Conservation (phyloP, 2,888 invertebrate species). For the Spicauda simplicius region DNA sequence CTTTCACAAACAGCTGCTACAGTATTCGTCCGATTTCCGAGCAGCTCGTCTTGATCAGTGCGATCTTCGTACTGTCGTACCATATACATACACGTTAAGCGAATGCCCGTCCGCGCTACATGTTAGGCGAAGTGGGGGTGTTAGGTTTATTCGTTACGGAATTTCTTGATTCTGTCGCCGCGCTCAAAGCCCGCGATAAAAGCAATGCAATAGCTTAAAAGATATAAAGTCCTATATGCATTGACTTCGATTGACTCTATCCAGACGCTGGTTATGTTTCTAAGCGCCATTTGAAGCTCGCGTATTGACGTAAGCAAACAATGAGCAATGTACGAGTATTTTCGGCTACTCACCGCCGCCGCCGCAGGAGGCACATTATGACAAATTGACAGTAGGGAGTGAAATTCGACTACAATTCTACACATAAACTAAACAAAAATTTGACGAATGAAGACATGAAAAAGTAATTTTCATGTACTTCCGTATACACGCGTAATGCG, state of each 20-base stretch:
- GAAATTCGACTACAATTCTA: background rate
- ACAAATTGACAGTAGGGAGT: conserved; percentile 28
- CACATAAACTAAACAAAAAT: background rate
- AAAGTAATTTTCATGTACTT: conserved; percentile 6
- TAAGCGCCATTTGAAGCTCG: conserved; percentile 4
- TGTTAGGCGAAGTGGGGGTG: too few species aligned
- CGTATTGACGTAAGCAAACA: conserved; percentile 63
- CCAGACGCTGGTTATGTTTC: background rate
- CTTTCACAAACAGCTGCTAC: too few species aligned
- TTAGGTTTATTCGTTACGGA: too few species aligned
- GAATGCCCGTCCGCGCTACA: too few species aligned
- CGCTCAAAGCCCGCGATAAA: too few species aligned
- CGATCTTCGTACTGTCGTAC: too few species aligned
- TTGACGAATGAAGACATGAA: conserved; percentile 23
- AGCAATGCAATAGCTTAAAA: too few species aligned
- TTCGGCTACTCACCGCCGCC: conserved; percentile 50
- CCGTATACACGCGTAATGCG: conserved; percentile 18
- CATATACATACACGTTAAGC: too few species aligned
- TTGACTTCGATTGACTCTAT: conserved; percentile 1
- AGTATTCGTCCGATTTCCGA: too few species aligned
- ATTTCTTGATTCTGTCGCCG: too few species aligned
- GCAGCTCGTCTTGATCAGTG: too few species aligned
- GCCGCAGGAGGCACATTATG: conserved; percentile 27
- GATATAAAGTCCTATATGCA: background rate
- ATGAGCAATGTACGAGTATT: conserved; percentile 53